Percentiles rank a stretch among this genome's conserved stretches.
Conservation (phyloP, 2,888 invertebrate genomes). For the Epiblema foenella region DNA sequence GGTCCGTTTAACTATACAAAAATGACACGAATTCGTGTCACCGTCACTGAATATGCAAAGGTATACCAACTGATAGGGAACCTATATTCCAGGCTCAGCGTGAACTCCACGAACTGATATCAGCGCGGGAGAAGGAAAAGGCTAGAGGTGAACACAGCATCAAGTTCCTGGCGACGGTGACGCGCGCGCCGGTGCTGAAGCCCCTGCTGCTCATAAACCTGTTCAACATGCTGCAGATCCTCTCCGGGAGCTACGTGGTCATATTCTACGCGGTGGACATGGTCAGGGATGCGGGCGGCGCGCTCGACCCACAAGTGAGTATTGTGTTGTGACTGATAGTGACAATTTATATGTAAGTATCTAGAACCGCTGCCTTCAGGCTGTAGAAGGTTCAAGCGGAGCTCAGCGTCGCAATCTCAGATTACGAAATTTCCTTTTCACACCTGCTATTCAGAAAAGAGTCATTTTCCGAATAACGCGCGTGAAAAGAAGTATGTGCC, state of each 20-base stretch:
- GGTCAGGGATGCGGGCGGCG: constrained; percentile 84
- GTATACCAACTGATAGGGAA: constrained; percentile 3
- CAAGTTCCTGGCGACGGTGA: constrained; percentile 82
- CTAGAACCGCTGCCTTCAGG: background rate
- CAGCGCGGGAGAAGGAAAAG: constrained; percentile 85
- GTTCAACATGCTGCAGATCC: constrained; percentile 89
- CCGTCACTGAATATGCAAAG: too few species aligned
- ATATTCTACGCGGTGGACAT: constrained; percentile 92
- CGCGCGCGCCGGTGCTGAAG: constrained; percentile 87
- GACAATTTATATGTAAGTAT: too few species aligned
- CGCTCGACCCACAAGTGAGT: constrained; percentile 71
- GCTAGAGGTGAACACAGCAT: constrained; percentile 73
- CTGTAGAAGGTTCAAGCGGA: too few species aligned
- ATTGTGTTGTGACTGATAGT: background rate
- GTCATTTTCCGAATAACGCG: too few species aligned
- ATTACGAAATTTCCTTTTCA: too few species aligned
- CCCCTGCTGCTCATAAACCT: constrained; percentile 89
- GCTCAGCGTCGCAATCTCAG: too few species aligned
- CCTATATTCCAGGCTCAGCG: constrained; percentile 79
- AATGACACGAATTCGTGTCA: too few species aligned
- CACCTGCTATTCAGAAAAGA: too few species aligned
- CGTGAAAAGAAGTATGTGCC: too few species aligned
- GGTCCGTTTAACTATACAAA: too few species aligned
- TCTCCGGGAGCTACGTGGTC: constrained; percentile 90
- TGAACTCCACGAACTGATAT: constrained; percentile 86